phyloP scores from a whole-genome alignment of 2,113 vertebrate species.

The Caranx ignobilis region DNA sequence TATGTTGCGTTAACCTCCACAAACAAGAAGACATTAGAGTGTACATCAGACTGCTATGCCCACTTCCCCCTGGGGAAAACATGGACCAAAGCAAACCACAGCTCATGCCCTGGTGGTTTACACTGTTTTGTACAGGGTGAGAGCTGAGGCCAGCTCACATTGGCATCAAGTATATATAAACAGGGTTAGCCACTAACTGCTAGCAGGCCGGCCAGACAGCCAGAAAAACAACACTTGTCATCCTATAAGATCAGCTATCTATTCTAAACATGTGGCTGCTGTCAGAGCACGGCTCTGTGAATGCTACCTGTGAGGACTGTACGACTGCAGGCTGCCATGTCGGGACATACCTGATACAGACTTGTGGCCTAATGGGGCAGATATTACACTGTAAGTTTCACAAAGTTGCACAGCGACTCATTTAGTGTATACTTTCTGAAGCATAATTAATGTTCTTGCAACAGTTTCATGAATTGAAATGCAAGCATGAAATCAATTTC shows the following conservation, averaged over 20 bases:
- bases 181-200: slow-evolving; percentile 82
- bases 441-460: background rate
- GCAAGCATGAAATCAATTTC: background rate
- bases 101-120: slow-evolving; percentile 76
- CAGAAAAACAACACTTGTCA: slow-evolving; percentile 74
- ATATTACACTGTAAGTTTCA: slow-evolving; percentile 2
- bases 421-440: background rate
- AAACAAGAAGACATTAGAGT: slow-evolving; percentile 68
- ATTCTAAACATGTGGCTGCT: slow-evolving; percentile 69
- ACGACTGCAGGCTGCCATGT: slow-evolving; percentile 28
- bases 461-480: background rate
- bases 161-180: slow-evolving; percentile 81
- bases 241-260: slow-evolving; percentile 66
- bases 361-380: slow-evolving; percentile 2
- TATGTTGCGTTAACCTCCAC: slow-evolving; percentile 57
- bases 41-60: slow-evolving; percentile 70
- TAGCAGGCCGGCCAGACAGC: slow-evolving; percentile 75
- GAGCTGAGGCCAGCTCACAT: slow-evolving; percentile 73
- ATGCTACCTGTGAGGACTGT: slow-evolving; percentile 63
- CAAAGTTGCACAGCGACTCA: slow-evolving; percentile 15
- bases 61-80: slow-evolving; percentile 75
- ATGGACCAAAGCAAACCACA: slow-evolving; percentile 69
- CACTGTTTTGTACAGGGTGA: slow-evolving; percentile 78
- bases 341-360: background rate
- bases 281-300: slow-evolving; percentile 75